Evolutionary conservation across 2,113 vertebrate genomes (phyloP), one percentile per base, ranked within the genome.

Genomic region (Solenodon paradoxus): DNA sequence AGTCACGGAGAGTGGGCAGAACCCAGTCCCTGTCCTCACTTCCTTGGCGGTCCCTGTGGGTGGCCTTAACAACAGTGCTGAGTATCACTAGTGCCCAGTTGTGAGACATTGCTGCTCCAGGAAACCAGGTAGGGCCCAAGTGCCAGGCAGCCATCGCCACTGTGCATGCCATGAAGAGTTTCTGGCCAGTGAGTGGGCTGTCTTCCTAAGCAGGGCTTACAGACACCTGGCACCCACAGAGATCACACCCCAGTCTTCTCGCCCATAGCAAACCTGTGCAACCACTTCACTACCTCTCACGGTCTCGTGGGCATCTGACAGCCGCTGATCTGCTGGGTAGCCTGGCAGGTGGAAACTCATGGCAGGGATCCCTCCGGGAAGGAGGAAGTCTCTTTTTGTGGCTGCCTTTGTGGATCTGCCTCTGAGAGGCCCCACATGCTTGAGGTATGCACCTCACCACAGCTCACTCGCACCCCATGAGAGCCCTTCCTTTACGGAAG

Each of bases 261-360:
- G 42, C 87, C 57, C n/a, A n/a, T 9, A 35, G 66, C 82, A 49
- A 92, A 93, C 75, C 22, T 7, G 85, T 47, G 83, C 94, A 3
- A 0, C 12, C 9, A 95, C 96, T 92, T 32, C 30, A 86, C 98
- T 98, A 97, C 98, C 98, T 98, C 97, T 97, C 35, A 69, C 0
- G 85, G 71, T 59, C n/a, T 83, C 26, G 1, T 9, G 19, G 84
- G 72, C 92, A 42, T 7, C 42, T 15, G 13, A 68, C 26, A 4
- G 57, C 66, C 59, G 80, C 42, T 47, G 53, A 45, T 71, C 91
- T 63, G 81, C 55, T 2, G 95, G 92, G 93, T 69, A 84, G 35
- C 57, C 30, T n/a, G 0, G 28, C 59, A 47, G 47, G 45, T 30
- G 11, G 35, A 32, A 35, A 26, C 74, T 26, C 38, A 12, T 6